A percentile compares a stretch with the other conserved stretches of the same genome.
Evolutionary conservation across 2,888 invertebrate genomes (phyloP).

Genomic region (Hemistola chrysoprasaria): DNA sequence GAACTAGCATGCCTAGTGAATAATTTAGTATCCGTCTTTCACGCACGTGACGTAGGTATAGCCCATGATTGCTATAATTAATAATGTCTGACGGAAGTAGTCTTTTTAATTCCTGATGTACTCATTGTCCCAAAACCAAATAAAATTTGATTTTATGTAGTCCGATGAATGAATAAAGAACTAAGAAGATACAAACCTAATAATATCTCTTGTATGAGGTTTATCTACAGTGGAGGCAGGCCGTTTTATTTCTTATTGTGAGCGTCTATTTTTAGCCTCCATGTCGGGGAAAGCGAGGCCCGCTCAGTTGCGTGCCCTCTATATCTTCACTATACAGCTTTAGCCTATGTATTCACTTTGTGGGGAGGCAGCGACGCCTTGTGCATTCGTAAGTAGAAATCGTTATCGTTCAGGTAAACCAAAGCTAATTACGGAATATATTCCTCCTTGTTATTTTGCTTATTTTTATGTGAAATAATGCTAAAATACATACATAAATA

Average conservation of each 20-base stretch:
- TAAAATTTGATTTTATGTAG: too few relatives aligned
- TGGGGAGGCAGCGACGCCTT: conserved; percentile 57
- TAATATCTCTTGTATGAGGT: conserved; percentile 7
- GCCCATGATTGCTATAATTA: too few relatives aligned
- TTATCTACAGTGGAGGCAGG: conserved; percentile 41
- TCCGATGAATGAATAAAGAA: too few relatives aligned
- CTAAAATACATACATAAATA: too few relatives aligned
- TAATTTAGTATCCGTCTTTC: conserved; percentile 12
- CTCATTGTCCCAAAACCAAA: too few relatives aligned
- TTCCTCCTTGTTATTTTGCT: conserved; percentile 17
- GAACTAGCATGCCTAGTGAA: conserved; percentile 13
- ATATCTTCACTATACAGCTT: conserved; percentile 41
- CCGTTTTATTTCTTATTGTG: conserved; percentile 49
- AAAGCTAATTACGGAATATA: conserved; percentile 24
- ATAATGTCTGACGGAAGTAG: too few relatives aligned
- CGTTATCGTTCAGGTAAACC: conserved; percentile 43
- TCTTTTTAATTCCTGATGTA: too few relatives aligned
- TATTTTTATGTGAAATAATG: conserved; percentile 7
- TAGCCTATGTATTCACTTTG: conserved; percentile 62
- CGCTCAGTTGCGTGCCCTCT: conserved; percentile 62
- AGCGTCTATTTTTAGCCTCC: conserved; percentile 80
- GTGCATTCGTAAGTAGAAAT: conserved; percentile 67
- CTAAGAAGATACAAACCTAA: conserved; percentile 7
- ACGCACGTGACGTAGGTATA: too few relatives aligned
- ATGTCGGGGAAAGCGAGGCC: conserved; percentile 70